A percentile compares a stretch with the other conserved stretches of the same genome.
phyloP scores from a whole-genome alignment of 2,888 invertebrate genomes.

The Branchellion lobata region DNA sequence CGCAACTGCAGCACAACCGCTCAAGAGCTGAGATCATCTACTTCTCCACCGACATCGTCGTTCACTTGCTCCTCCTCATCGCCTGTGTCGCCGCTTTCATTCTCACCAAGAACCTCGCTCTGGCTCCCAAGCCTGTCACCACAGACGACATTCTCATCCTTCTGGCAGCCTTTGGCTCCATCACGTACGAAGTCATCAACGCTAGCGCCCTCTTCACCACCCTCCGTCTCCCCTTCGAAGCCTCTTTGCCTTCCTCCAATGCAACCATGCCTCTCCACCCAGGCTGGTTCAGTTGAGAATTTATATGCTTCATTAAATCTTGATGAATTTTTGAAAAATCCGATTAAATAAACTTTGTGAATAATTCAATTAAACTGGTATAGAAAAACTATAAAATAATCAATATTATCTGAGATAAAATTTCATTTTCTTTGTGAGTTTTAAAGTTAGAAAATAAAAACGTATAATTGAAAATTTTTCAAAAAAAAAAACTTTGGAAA shows the following conservation, averaged over 20 bases:
- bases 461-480: too few relatives aligned
- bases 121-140: conserved; percentile 43
- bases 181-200: conserved; percentile 66
- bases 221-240: conserved; percentile 1
- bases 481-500: too few relatives aligned
- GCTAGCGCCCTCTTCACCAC: conserved; percentile 33
- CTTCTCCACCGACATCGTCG: conserved; percentile 56
- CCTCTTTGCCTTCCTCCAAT: background rate
- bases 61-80: conserved; percentile 53
- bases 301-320: too few relatives aligned
- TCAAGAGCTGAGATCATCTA: conserved; percentile 50
- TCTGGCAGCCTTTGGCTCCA: conserved; percentile 88
- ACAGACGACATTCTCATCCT: conserved; percentile 76
- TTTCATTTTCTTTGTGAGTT: too few relatives aligned
- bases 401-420: too few relatives aligned
- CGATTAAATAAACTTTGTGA: too few relatives aligned
- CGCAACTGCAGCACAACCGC: conserved; percentile 54
- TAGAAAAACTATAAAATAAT: too few relatives aligned
- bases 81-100: conserved; percentile 55
- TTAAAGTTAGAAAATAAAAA: too few relatives aligned
- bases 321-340: too few relatives aligned
- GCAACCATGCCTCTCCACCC: background rate
- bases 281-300: background rate
- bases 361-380: too few relatives aligned
- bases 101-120: conserved; percentile 49